Conservation (phyloP, 2,888 invertebrate species). For the Spicauda simplicius region DNA sequence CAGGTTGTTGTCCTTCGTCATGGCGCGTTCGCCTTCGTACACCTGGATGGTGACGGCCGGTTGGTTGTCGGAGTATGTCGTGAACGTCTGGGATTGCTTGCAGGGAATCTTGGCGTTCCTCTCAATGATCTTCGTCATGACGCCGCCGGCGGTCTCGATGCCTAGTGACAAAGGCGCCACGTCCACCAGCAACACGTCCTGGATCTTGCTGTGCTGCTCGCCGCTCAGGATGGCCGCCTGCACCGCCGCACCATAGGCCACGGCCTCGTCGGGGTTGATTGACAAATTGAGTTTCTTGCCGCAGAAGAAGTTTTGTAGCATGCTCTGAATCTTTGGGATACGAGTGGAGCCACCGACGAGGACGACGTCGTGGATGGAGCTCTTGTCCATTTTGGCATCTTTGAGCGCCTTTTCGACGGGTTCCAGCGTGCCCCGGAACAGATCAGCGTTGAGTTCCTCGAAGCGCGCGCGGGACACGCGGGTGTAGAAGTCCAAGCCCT, state of each 20-base stretch:
- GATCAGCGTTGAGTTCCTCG: slow-evolving; percentile 89
- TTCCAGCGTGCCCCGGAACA: slow-evolving; percentile 89
- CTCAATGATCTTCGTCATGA: slow-evolving; percentile 91
- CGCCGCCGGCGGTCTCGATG: slow-evolving; percentile 92
- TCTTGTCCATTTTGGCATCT: slow-evolving; percentile 92
- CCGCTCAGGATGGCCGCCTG: no score
- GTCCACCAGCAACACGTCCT: slow-evolving; percentile 86
- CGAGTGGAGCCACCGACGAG: slow-evolving; percentile 93
- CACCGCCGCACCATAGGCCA: no score
- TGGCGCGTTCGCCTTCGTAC: slow-evolving; percentile 91
- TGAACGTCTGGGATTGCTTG: slow-evolving; percentile 89
- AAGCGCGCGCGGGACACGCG: slow-evolving; percentile 90
- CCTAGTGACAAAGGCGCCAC: slow-evolving; percentile 88
- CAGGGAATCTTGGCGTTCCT: slow-evolving; percentile 89
- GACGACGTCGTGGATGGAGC: slow-evolving; percentile 90
- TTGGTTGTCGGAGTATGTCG: slow-evolving; percentile 93
- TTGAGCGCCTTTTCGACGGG: slow-evolving; percentile 93
- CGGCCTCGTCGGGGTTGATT: slow-evolving; percentile 92
- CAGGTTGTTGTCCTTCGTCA: slow-evolving; percentile 91
- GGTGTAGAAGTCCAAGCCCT: slow-evolving; percentile 89
- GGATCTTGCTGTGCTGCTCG: slow-evolving; percentile 90
- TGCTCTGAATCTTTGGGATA: slow-evolving; percentile 91
- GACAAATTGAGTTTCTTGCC: slow-evolving; percentile 89
- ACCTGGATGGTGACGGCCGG: slow-evolving; percentile 90
- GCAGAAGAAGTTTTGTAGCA: slow-evolving; percentile 90